phyloP scores from a whole-genome alignment of 2,113 vertebrate species.

The Hepsetus odoe region DNA sequence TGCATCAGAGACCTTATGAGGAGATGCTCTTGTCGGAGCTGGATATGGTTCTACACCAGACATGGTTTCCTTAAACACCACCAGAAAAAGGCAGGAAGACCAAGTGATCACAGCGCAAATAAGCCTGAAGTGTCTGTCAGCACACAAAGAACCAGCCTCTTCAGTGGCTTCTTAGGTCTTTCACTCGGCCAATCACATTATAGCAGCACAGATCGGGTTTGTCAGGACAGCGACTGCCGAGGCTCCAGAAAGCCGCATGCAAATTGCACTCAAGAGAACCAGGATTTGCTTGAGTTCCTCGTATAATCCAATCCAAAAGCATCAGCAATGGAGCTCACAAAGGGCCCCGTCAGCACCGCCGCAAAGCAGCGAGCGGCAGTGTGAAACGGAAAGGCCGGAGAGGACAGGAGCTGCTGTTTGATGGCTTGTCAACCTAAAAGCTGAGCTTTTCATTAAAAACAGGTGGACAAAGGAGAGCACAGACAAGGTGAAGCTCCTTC shows the following conservation, averaged over 20 bases:
- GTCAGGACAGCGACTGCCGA: conserved; percentile 10
- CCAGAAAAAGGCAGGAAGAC: no score
- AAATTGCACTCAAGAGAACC: conserved; percentile 33
- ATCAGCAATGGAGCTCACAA: conserved; percentile 33
- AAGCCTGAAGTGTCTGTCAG: no score
- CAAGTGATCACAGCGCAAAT: no score
- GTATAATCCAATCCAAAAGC: conserved; percentile 32
- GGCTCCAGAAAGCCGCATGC: conserved; percentile 35
- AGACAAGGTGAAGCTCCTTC: not conserved
- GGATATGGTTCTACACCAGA: no score
- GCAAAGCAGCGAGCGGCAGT: not conserved
- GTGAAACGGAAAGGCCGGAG: not conserved
- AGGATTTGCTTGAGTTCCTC: conserved; percentile 39
- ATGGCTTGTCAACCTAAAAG: not conserved
- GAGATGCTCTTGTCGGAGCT: no score
- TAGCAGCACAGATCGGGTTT: conserved; percentile 34
- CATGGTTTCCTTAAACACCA: no score
- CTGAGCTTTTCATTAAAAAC: no score
- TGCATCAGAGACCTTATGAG: no score
- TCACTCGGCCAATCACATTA: conserved; percentile 37
- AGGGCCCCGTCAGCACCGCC: conserved; percentile 13
- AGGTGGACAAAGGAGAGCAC: not conserved
- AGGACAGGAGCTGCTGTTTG: not conserved
- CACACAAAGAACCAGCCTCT: not conserved
- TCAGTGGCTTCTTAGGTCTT: not conserved